Evolutionary conservation across 2,797 vertebrate genomes (phyloP), one percentile per base, ranked within the genome.

Genomic region (Xyrichtys novacula): DNA sequence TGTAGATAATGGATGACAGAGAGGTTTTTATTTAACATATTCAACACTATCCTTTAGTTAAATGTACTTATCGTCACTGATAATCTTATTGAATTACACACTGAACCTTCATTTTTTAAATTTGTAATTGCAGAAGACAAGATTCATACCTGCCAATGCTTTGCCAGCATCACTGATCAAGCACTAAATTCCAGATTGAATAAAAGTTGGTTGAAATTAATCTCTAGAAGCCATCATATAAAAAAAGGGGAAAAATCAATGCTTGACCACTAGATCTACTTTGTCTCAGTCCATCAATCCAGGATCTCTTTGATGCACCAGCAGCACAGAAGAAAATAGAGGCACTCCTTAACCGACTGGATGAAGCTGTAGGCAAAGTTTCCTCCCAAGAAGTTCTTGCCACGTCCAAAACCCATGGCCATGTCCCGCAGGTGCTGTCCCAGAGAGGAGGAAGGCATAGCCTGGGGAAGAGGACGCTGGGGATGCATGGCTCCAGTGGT

Each of bases 251-350:
- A 86, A 86, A 84, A 86, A 86, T 80, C 76, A 65, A 66, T 76
- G 43, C 71, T 46, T 63, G 55, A 48, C 56, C 66, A 78, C 58
- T 65, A 68, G 60, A 81, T 86, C 53, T 50, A 48, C 63, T 78
- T 66, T 76, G 20, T 56, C 25, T 48, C 68, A 38, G 55, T 61
- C 49, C 1, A 36, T 93, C 89, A 97, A 76, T 98, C 96, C 89
- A 98, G 89, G 77, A 99, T 93, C 89, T 96, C 94, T 42, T 84
- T 95, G 75, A 98, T 89, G 83, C 96, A 98, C 96, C 96, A 98
- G 88, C 97, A 98, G 91, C 97, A 97, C 29, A 98, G 95, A 14
- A 97, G 92, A 64, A 98, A 88, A 72, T 95, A 97, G 26, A 95
- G 82, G 2, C 95, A 94, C 65, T 96, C 95, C 71, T 93, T 95